Evolutionary conservation across 1,140 invertebrate genomes (phyloP), one percentile per base, ranked within the genome.

Genomic region (Ceratina australensis): DNA sequence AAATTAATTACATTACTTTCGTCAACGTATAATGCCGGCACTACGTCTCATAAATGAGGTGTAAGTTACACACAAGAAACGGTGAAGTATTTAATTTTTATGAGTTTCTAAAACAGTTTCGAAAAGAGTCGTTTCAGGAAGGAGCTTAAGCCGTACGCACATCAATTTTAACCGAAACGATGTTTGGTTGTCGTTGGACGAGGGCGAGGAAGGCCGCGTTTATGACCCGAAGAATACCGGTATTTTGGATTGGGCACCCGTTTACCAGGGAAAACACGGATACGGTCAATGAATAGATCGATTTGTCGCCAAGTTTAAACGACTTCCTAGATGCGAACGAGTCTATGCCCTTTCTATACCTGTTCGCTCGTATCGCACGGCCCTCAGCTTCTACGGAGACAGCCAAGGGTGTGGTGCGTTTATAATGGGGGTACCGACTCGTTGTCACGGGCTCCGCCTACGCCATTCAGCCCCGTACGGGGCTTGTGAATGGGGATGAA

Each of bases 211-310:
- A 72, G 63, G 67, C 16, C 57, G 64, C 54, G 76, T 73, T 56
- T 72, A 73, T 78, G 3, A 73, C 57, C 47, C 59, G 52, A 64
- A 84, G 76, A 84, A 87, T 80, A 61, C 56, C 63, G 63, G 74
- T 89, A 88, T 88, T 89, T 89, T 87, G 87, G 78, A 81, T 80
- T 26, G 56, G 63, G n/a, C 79, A 87, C 82, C 87, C 85, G 81
- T 89, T 88, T 87, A 79, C 75, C 33, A 83, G 71, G 60, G 85
- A 88, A 88, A 88, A 89, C 87, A 89, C 78, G 81, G 72, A 57
- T 28, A 47, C 69, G 18, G 60, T 86, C 57, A 20, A 64, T 86
- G 85, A 88, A 88, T 89, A 79, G 75, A 87, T 87, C 86, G 86
- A 89, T 89, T 89, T 89, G 87, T 88, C 88, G 80, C 76, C 80